Conservation (phyloP, 2,888 invertebrate species). For the Boloria euphrosyne region DNA sequence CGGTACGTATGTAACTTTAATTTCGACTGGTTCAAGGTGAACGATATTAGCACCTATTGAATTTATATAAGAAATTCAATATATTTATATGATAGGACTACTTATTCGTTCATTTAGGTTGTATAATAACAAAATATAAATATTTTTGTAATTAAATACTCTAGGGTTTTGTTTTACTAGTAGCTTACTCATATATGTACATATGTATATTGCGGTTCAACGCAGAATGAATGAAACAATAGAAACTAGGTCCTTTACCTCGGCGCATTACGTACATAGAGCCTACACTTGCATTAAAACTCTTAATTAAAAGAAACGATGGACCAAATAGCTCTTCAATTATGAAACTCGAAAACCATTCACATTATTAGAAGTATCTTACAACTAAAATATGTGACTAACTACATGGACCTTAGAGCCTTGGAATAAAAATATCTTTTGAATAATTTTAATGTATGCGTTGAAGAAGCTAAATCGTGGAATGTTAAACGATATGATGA, state of each 20-base stretch:
- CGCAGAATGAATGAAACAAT: slow-evolving; percentile 38
- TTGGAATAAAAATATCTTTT: slow-evolving; percentile 25
- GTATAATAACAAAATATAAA: too few relatives aligned
- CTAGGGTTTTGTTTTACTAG: slow-evolving; percentile 2
- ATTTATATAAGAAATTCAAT: not conserved
- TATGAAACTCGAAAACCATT: slow-evolving; percentile 26
- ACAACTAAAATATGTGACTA: slow-evolving; percentile 10
- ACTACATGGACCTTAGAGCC: slow-evolving; percentile 18
- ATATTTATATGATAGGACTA: not conserved
- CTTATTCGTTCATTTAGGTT: too few relatives aligned
- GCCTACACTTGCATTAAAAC: slow-evolving; percentile 46
- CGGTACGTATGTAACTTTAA: slow-evolving; percentile 19
- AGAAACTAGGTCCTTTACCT: slow-evolving; percentile 27
- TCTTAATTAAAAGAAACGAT: slow-evolving; percentile 51
- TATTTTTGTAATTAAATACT: too few relatives aligned
- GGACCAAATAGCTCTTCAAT: slow-evolving; percentile 39
- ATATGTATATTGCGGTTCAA: slow-evolving; percentile 16
- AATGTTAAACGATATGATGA: slow-evolving; percentile 56
- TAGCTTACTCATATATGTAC: slow-evolving; percentile 1
- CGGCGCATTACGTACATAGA: slow-evolving; percentile 27
- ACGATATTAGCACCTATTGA: slow-evolving; percentile 16
- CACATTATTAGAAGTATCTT: not conserved
- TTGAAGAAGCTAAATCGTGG: slow-evolving; percentile 55
- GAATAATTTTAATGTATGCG: slow-evolving; percentile 43
- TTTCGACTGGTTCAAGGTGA: slow-evolving; percentile 27